A percentile compares a stretch with the other conserved stretches of the same genome.
Evolutionary conservation across 1,140 invertebrate species (phyloP).

Genomic region (Calephelis nemesis): DNA sequence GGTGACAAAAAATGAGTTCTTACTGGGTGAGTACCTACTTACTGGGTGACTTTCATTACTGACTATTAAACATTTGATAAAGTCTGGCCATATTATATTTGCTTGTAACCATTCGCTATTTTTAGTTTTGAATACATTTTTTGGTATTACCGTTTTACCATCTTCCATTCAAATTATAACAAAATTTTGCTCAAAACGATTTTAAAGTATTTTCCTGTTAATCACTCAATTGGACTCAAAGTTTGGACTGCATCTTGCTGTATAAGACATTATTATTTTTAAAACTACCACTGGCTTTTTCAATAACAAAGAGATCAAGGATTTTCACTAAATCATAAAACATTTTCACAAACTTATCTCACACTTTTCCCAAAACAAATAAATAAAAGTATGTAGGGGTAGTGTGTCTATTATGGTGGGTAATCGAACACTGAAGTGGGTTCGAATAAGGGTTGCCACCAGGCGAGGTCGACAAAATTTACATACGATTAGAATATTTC

Average conservation of each 20-base stretch:
- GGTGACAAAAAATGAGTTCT: neutral
- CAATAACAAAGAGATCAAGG: neutral
- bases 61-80: too few relatives aligned
- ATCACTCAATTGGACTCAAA: neutral
- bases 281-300: conserved; percentile 1
- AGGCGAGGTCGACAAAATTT: too few relatives aligned
- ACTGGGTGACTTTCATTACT: conserved; percentile 4
- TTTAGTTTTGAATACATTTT: too few relatives aligned
- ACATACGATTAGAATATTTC: too few relatives aligned
- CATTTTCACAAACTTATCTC: neutral
- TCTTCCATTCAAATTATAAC: too few relatives aligned
- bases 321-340: conserved; percentile 1
- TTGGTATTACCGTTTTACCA: too few relatives aligned
- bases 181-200: too few relatives aligned
- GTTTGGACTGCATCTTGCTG: neutral
- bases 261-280: conserved; percentile 1
- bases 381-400: neutral
- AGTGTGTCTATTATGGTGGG: neutral
- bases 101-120: too few relatives aligned
- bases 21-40: neutral
- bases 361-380: neutral
- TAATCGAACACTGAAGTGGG: conserved; percentile 5
- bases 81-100: too few relatives aligned
- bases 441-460: too few relatives aligned
- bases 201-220: neutral